Evolutionary conservation across 2,888 invertebrate genomes (phyloP).

Genomic region (Lucinisca nassula): DNA sequence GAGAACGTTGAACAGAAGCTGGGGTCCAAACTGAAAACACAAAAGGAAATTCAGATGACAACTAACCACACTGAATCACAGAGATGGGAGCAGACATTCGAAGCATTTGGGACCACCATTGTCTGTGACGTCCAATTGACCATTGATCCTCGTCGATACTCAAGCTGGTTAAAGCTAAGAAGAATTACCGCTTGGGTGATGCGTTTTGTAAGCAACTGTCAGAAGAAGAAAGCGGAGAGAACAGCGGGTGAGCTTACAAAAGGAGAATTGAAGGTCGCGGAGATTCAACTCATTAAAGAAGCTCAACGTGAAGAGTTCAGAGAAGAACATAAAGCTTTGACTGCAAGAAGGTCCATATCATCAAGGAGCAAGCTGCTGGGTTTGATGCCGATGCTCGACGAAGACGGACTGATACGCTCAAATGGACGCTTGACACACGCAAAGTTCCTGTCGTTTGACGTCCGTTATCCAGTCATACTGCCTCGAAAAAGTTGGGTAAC

Average conservation of each 20-base stretch:
- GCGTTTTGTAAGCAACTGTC: not conserved
- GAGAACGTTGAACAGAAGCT: not conserved
- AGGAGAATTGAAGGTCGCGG: not conserved
- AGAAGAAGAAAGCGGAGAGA: not conserved
- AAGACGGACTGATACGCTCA: not conserved
- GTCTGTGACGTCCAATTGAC: not conserved
- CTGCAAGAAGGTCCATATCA: not conserved
- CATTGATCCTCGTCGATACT: not conserved
- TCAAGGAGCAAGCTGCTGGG: constrained; percentile 21
- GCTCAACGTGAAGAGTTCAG: not conserved
- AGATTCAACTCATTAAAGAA: constrained; percentile 23
- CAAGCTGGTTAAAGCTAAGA: constrained; percentile 1
- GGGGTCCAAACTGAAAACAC: not conserved
- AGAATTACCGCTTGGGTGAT: not conserved
- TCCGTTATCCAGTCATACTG: too few relatives aligned
- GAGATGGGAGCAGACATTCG: not conserved
- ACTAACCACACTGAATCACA: too few relatives aligned
- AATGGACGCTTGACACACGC: not conserved
- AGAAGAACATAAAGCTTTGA: constrained; percentile 2
- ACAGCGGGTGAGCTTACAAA: not conserved
- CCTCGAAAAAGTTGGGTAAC: too few relatives aligned
- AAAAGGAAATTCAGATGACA: not conserved
- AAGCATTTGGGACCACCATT: not conserved
- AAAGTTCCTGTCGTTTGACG: too few relatives aligned
- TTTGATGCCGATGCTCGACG: not conserved